Base-by-base conservation (phyloP, 2,113 vertebrate genomes). In the Taurulus bubalis region DNA sequence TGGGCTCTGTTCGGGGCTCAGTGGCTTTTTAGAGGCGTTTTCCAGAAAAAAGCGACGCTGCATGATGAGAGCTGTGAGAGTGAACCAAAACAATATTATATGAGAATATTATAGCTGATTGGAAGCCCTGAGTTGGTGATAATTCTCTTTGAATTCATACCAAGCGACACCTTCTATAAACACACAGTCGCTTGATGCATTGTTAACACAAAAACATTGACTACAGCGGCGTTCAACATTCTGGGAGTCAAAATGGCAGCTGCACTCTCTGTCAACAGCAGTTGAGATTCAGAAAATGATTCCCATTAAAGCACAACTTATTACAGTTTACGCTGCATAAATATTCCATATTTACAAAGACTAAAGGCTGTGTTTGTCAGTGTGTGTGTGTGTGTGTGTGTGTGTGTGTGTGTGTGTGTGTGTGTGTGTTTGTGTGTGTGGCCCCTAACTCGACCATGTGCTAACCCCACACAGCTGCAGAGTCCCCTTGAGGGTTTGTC, bases 391-490 rank as follows among this genome's bases (percentile, higher is more conserved):
- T 88, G 89, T 90, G 83, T 92, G 92, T 93, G 92, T 93, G 92
- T 79, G 72, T 87, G 75, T 91, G 55, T 88, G 89, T 90, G 83
- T 42, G 40, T 42, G 42, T 75, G 63, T 58, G 75, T 71, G 71
- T 86, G 56, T 62, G 79, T 79, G 72, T 87, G 75, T 91, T 59
- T 88, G 89, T 90, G 83, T 92, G 92, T 93, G 92, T 93, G 92
- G 92, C 90, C 92, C 89, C 91, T 92, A 93, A 93, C 87, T 94
- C 89, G 87, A 94, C 91, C 93, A 91, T 94, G 91, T 91, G 91
- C 92, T 93, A 94, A 94, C 93, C 90, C 84, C 83, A 85, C 91
- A 92, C 93, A 94, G 93, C 93, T 94, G 93, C 92, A 93, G 79
- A 89, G 91, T 72, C 90, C 93, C 93, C 93, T 93, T 84, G 93